A percentile compares a stretch with the other conserved stretches of the same genome.
phyloP scores from a whole-genome alignment of 2,888 invertebrate species.

The Nipponacmea schrenckii region DNA sequence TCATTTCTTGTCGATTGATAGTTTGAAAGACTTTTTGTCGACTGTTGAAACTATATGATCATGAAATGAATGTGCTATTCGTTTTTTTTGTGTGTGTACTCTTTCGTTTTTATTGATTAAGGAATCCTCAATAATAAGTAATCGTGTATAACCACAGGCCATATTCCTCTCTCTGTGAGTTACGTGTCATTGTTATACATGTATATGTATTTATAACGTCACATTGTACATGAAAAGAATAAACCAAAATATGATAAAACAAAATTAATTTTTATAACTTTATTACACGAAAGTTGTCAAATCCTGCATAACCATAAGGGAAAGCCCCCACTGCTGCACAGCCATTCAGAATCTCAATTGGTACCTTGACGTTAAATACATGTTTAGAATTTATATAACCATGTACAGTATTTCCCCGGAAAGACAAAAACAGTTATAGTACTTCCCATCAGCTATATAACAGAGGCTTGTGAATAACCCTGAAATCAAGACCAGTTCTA shows the following conservation, averaged over 20 bases:
- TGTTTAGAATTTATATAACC: background rate
- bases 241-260: background rate
- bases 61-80: background rate
- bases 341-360: background rate
- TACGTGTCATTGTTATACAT: no score
- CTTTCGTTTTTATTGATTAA: no score
- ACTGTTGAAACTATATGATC: slow-evolving; percentile 37
- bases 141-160: no score
- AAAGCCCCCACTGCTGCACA: background rate
- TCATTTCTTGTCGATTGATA: slow-evolving; percentile 38
- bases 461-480: no score
- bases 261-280: background rate
- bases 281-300: background rate
- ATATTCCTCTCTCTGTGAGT: no score
- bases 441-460: no score
- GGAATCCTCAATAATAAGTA: no score
- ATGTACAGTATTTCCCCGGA: background rate
- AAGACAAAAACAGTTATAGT: background rate
- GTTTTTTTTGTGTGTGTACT: no score
- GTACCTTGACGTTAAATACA: background rate
- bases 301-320: background rate
- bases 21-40: slow-evolving; percentile 36
- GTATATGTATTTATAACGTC: no score
- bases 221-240: background rate
- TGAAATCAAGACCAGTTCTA: no score